Conservation (phyloP, 2,797 vertebrate genomes). For the Argya squamiceps region DNA sequence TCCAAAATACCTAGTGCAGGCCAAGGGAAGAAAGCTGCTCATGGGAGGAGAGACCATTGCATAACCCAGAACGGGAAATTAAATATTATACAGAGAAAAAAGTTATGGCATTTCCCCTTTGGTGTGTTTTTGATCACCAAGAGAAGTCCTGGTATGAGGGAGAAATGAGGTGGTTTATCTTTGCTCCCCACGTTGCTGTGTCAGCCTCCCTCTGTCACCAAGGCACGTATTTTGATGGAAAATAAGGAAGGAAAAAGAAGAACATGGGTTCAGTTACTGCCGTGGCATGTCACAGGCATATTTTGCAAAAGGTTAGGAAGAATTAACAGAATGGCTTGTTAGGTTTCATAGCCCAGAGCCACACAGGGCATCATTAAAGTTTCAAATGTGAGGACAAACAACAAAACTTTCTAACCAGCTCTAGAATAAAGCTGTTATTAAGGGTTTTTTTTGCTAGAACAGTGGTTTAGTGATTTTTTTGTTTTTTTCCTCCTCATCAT, state of each 20-base stretch:
- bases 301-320: neutral
- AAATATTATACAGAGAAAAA: neutral
- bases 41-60: neutral
- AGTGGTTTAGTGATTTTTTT: neutral
- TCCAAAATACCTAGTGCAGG: neutral
- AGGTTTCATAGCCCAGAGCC: neutral
- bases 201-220: neutral
- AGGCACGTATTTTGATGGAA: neutral
- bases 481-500: neutral
- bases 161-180: neutral
- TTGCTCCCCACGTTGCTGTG: neutral
- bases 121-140: neutral
- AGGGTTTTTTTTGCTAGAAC: neutral
- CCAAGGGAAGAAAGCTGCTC: neutral
- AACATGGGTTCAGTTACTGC: neutral
- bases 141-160: neutral
- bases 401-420: neutral
- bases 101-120: neutral
- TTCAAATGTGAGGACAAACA: neutral
- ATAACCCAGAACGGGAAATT: neutral
- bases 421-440: neutral
- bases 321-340: neutral
- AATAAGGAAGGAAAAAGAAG: slow-evolving; percentile 7
- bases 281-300: rapidly evolving
- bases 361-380: neutral